These are phyloP conservation scores for Fragariocoptes setiger DNA, from an alignment of 1,140 invertebrate species.

Conservation along the genomic window DNA sequence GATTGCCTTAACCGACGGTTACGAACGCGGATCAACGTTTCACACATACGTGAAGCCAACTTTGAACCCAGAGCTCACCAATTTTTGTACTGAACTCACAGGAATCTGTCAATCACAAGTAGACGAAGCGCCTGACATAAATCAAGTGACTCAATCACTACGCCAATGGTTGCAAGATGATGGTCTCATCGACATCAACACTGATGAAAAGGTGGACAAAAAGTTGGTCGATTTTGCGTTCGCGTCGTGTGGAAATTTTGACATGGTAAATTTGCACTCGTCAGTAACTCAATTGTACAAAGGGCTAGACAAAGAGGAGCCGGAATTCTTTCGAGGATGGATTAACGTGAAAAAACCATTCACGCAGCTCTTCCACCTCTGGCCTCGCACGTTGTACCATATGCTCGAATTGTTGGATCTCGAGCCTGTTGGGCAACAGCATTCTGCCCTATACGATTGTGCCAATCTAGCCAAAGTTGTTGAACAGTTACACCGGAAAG, in stretches of 20 bases:
- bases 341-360: conserved; percentile 10
- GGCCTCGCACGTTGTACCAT: conserved; percentile 5
- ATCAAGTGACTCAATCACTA: conserved; percentile 4
- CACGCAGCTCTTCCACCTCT: neutral
- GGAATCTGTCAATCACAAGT: conserved; percentile 7
- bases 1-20: conserved; percentile 20
- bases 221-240: conserved; percentile 6
- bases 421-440: conserved; percentile 2
- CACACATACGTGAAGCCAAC: conserved; percentile 26
- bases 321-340: conserved; percentile 6
- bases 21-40: conserved; percentile 19
- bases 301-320: neutral
- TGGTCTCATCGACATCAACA: neutral
- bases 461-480: conserved; percentile 6
- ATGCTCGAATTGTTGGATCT: conserved; percentile 7
- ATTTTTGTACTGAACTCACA: conserved; percentile 23
- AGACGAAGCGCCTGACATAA: conserved; percentile 2
- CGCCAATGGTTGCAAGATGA: conserved; percentile 2
- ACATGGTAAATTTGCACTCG: conserved; percentile 4
- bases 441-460: conserved; percentile 10
- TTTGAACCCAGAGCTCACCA: conserved; percentile 20
- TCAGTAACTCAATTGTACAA: conserved; percentile 1
- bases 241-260: conserved; percentile 8
- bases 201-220: neutral
- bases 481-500: neutral